Conservation (phyloP, 2,797 vertebrate species). For the Malacoctenus gilli region DNA sequence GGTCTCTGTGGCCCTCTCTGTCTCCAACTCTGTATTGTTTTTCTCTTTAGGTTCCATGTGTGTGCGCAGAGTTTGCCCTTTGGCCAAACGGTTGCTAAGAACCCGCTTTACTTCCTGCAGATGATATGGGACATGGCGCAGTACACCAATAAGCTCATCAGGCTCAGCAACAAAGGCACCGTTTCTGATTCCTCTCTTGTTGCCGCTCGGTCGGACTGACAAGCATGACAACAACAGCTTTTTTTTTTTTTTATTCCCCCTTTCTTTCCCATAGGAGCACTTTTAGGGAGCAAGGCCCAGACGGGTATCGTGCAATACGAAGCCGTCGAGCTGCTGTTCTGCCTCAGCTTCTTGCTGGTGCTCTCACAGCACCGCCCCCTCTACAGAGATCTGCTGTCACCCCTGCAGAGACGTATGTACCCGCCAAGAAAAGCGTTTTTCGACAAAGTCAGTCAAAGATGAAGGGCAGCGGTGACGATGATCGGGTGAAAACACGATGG, state of each 20-base stretch:
- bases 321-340: slow-evolving; percentile 87
- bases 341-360: slow-evolving; percentile 84
- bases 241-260: no score
- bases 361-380: slow-evolving; percentile 76
- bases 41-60: slow-evolving; percentile 86
- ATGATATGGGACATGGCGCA: slow-evolving; percentile 84
- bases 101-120: slow-evolving; percentile 85
- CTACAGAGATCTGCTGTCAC: slow-evolving; percentile 83
- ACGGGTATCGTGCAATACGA: slow-evolving; percentile 77
- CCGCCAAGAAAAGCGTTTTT: background rate
- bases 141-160: slow-evolving; percentile 81
- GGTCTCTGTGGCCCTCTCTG: background rate
- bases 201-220: no score
- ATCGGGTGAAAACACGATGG: no score
- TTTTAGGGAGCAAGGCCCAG: slow-evolving; percentile 65
- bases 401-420: slow-evolving; percentile 83
- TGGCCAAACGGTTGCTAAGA: slow-evolving; percentile 84
- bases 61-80: slow-evolving; percentile 90
- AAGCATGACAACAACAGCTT: background rate
- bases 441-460: no score
- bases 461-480: no score
- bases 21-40: slow-evolving; percentile 26
- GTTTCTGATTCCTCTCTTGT: background rate
- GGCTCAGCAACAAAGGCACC: slow-evolving; percentile 85
- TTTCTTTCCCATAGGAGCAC: no score